Evolutionary conservation across 2,113 vertebrate species (phyloP), one percentile per base, ranked within the genome.

Genomic region (Heterotilapia buettikoferi): DNA sequence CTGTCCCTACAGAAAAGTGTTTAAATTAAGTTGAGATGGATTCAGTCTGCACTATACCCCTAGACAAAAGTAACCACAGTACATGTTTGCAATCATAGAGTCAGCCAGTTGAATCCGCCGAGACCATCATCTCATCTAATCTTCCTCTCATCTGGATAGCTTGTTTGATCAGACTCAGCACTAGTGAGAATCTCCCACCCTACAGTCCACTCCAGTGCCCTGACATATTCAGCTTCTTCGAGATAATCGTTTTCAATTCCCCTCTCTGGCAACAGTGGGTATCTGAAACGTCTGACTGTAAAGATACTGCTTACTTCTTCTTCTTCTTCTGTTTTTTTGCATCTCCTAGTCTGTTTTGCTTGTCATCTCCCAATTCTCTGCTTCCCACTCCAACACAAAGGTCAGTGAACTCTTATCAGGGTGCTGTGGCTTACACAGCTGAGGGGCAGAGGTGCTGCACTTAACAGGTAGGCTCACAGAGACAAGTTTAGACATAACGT

Each of bases 391-490:
- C 47, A 59, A 88, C 87, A 90, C 6, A 9, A 80, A 82, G 90
- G 82, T 94, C 91, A 66, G 43, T 63, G 87, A 91, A 78, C 87
- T 89, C 53, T 84, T 45, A 76, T 91, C 88, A 82, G 71, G 83
- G 29, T 21, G 73, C 84, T 80, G 59, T 52, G 73, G 90, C 76
- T 89, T 90, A 88, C 81, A 90, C 73, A 53, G 63, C 45, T 26
- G n/a, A 9, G 52, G 90, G 84, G 89, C 87, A 92, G 80, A 91
- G 86, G 89, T 88, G 66, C 66, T 84, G 47, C 29, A 56, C 43
- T 87, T 43, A 56, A 52, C 82, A 92, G 84, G 84, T 88, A 86
- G 43, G 9, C 61, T 61, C 52, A 78, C 33, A 82, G 71, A 86
- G 26, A 71, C 31, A 7, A 11, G 50, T 53, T 33, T 52, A 87